Evolutionary conservation across 37 sponge, comb jelly and placozoan species (phyloP).

Genomic region (Theonella swinhoei): DNA sequence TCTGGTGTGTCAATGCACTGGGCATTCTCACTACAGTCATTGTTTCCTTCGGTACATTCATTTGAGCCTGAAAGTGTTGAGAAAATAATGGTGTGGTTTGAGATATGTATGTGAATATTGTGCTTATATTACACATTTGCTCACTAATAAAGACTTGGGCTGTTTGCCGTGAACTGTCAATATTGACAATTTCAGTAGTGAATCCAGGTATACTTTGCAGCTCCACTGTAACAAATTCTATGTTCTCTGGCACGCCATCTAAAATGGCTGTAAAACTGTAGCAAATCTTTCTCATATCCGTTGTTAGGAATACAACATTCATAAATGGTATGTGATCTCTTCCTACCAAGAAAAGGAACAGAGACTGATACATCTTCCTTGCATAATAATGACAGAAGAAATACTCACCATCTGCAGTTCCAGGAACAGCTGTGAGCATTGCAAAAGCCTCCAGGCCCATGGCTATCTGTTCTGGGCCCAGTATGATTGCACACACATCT

Average conservation of each 20-base stretch:
- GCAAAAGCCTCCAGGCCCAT: background rate
- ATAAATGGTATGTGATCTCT: background rate
- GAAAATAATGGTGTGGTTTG: too few relatives aligned
- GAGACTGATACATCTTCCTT: background rate
- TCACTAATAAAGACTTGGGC: background rate
- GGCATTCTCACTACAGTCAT: background rate
- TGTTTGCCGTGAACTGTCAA: background rate
- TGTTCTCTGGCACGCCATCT: background rate
- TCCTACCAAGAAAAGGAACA: background rate
- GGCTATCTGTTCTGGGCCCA: background rate
- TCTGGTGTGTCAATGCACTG: background rate
- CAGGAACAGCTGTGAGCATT: background rate
- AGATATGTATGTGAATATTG: too few relatives aligned
- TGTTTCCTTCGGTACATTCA: background rate
- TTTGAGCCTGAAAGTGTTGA: background rate
- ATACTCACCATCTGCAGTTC: background rate
- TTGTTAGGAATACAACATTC: background rate
- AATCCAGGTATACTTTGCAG: background rate
- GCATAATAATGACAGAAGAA: background rate
- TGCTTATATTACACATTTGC: background rate
- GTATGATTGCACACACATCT: background rate
- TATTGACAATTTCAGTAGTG: background rate
- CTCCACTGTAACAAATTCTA: background rate
- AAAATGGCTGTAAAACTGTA: background rate
- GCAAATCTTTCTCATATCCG: background rate